Evolutionary conservation across 1,140 invertebrate species (phyloP), one percentile per base, ranked within the genome.

Genomic region (Macrosteles quadrilineatus): DNA sequence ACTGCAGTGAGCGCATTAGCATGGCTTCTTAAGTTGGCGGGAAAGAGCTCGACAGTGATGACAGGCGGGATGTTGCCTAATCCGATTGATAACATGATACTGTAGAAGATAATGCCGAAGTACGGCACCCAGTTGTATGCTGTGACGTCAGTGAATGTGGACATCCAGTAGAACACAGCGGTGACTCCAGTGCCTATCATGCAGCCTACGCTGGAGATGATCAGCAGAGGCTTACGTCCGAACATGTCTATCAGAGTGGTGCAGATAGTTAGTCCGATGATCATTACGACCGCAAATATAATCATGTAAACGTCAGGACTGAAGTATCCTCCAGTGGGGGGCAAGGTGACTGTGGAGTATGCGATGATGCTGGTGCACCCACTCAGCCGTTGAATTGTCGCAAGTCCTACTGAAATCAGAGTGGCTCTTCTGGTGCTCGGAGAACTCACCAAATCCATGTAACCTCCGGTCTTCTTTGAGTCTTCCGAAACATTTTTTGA

Each of bases 181-280:
- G 71, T 27, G 71, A 29, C n/a, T 66, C 68, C 14, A 63, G 71
- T 19, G 17, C 67, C 27, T 12, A 69, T 21, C 6, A 57, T 68
- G 36, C 70, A 72, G 0, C 68, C 64, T 21, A 71, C 40, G 6
- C 73, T 70, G 2, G 84, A 85, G 1, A 85, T 71, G 2, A 87
- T 75, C 0, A 90, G 77, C 14, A 90, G 78, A 17, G 67, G 45
- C 30, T 82, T 69, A 3, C 78, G 79, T 12, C 83, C 81, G 3
- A 78, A 67, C 29, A 81, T 76, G 3, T 83, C 84, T 0, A 83
- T 81, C 2, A 81, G 21, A 31, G 69, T 50, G 2, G 55, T 53
- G 2, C 69, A 64, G 1, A 71, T 50, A 21, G 71, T 68, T n/a
- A 50, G 70, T 9, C 68, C 66, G 21, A 84, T 77, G 73, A 68